phyloP scores from a whole-genome alignment of 2,797 vertebrate species.

The Smutsia gigantea region DNA sequence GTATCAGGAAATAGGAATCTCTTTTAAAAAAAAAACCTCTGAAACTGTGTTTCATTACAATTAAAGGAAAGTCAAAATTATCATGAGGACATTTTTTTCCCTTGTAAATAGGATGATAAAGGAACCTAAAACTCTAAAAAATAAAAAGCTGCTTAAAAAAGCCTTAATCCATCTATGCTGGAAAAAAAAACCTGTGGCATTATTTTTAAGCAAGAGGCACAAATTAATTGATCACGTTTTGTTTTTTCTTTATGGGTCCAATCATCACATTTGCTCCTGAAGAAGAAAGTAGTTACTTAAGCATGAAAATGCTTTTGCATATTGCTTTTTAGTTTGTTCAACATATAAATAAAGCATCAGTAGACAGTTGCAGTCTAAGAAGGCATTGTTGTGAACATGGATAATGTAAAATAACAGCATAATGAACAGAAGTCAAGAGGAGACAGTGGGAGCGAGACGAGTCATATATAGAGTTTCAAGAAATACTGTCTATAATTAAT shows the following conservation, averaged over 20 bases:
- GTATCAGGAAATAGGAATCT: not conserved
- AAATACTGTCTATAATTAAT: not conserved
- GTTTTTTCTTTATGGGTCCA: not conserved
- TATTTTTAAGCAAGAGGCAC: not conserved
- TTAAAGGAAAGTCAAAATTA: not conserved
- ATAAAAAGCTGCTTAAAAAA: not conserved
- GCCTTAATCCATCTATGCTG: not conserved
- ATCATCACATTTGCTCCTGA: not conserved
- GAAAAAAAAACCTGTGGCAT: not conserved
- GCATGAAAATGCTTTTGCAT: not conserved
- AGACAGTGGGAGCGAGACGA: not conserved
- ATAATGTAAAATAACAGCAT: not conserved
- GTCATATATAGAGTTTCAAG: not conserved
- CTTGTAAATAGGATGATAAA: not conserved
- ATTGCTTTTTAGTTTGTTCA: not conserved
- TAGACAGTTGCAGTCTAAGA: not conserved
- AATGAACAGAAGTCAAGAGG: not conserved
- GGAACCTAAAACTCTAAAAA: slow-evolving; percentile 5
- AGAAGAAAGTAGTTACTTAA: not conserved
- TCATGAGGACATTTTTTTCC: not conserved
- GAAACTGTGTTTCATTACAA: not conserved
- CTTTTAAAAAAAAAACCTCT: not conserved
- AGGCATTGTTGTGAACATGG: not conserved
- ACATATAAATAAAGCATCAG: not conserved
- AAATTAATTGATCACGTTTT: not conserved